A percentile compares a stretch with the other conserved stretches of the same genome.
phyloP scores from a whole-genome alignment of 2,797 vertebrate genomes.

The Sebastes jordani region DNA sequence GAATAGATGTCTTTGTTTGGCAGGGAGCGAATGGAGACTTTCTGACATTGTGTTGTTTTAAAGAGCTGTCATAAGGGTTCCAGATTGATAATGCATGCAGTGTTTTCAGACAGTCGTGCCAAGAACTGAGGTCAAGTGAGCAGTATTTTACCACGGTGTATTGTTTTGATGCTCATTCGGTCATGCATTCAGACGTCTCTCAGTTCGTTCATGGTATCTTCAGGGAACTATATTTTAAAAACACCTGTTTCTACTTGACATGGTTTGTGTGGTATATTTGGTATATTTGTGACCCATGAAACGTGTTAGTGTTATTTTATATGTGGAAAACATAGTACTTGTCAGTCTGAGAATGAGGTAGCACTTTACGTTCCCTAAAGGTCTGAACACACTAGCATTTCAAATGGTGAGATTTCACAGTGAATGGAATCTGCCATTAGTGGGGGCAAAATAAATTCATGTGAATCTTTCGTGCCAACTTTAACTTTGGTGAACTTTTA shows the following conservation, averaged over 20 bases:
- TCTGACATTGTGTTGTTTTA: slow-evolving; percentile 23
- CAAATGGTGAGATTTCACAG: neutral
- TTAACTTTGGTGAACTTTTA: neutral
- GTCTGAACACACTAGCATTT: neutral
- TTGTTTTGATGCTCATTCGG: neutral
- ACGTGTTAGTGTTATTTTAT: neutral
- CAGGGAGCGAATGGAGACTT: slow-evolving; percentile 2
- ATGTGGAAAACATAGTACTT: neutral
- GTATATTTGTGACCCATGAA: neutral
- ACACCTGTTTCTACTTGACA: neutral
- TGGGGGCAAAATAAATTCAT: neutral
- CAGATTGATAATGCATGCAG: slow-evolving; percentile 11
- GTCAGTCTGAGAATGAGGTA: too few species aligned
- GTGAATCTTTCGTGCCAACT: accelerated
- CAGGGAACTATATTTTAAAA: neutral
- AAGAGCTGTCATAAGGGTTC: slow-evolving; percentile 18
- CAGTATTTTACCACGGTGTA: neutral
- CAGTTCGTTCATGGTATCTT: neutral
- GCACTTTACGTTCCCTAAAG: neutral
- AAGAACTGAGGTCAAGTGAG: neutral
- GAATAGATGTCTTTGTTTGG: slow-evolving; percentile 64
- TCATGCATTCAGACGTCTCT: neutral
- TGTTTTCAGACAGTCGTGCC: slow-evolving; percentile 2
- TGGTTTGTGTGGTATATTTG: neutral
- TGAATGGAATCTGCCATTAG: neutral